A percentile compares a stretch with the other conserved stretches of the same genome.
phyloP scores from a whole-genome alignment of 2,888 invertebrate species.

The Leucania comma region DNA sequence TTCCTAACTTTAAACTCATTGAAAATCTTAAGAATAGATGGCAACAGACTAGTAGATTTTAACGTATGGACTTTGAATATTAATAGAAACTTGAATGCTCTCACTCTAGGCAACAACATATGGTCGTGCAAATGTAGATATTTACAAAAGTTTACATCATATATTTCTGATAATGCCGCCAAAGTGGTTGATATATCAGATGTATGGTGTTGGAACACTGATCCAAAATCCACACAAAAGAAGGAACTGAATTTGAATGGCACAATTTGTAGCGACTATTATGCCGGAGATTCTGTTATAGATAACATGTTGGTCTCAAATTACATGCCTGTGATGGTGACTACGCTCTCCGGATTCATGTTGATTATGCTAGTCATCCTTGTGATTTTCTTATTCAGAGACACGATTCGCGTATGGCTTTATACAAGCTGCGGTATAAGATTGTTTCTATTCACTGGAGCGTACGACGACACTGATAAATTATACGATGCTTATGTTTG shows the following conservation, averaged over 20 bases:
- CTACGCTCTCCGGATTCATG: conserved; percentile 94
- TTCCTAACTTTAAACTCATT: conserved; percentile 94
- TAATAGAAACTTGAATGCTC: conserved; percentile 92
- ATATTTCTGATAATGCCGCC: conserved; percentile 94
- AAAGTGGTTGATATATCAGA: conserved; percentile 94
- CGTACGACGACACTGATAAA: conserved; percentile 95
- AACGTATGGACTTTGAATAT: conserved; percentile 93
- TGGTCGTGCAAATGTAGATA: conserved; percentile 98
- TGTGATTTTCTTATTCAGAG: conserved; percentile 95
- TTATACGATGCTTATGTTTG: conserved; percentile 98
- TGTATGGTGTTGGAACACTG: conserved; percentile 94
- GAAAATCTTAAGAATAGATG: conserved; percentile 95
- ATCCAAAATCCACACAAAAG: conserved; percentile 92
- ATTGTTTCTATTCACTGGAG: conserved; percentile 93
- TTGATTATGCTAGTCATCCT: conserved; percentile 94
- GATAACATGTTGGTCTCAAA: conserved; percentile 95
- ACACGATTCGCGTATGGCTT: conserved; percentile 96
- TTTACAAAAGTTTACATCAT: conserved; percentile 95
- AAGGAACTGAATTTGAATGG: conserved; percentile 95
- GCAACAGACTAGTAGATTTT: conserved; percentile 95
- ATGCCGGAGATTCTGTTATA: conserved; percentile 95
- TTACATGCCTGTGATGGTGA: conserved; percentile 95
- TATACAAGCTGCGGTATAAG: conserved; percentile 96
- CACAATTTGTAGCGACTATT: conserved; percentile 96
- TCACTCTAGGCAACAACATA: conserved; percentile 95